Evolutionary conservation across 2,888 invertebrate species (phyloP), one percentile per base, ranked within the genome.

Genomic region (Ischnura elegans): DNA sequence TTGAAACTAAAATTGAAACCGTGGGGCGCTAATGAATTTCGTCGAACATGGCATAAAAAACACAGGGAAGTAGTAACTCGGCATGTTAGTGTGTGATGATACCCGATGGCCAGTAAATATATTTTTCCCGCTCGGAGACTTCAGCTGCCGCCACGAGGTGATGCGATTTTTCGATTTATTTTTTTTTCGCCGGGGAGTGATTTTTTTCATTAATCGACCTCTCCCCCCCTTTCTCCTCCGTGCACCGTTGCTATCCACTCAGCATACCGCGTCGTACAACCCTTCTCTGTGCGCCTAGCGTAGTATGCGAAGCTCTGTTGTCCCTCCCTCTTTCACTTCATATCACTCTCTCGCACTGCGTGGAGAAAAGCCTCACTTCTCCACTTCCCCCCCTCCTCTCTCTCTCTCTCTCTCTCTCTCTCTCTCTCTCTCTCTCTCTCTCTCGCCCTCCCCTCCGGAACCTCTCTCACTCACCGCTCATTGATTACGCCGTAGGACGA

Each of bases 401-500:
- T 8, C 86, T n/a, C 42, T 51, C 16, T 45, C 61, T 3, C n/a
- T 21, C 61, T 16, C 90, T 29, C 87, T 36, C 84, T 85, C 76
- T 76, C 76, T 85, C 85, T 85, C 85, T 25, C 85, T 4, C 13
- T 47, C 90, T 25, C 87, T 29, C 61, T 5, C 55, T 21, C 47
- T 51, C 87, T 51, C 43, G n/a, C 29, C 36, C 13, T 13, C 85
- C 55, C 29, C 55, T 13, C 55, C 51, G 21, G 21, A 16, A 29
- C 16, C 87, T 29, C 87, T 55, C 90, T 55, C 66, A 36, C 90
- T 86, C 61, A 13, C 90, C 90, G 90, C 90, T 90, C 90, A 90
- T 90, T 90, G 90, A 90, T 90, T 90, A 90, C 90, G 61, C 90
- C 90, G 90, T 42, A 90, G 90, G 43, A 90, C 43, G 55, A 43